A percentile compares a stretch with the other conserved stretches of the same genome.
Evolutionary conservation across 2,113 vertebrate genomes (phyloP).

Genomic region (Daubentonia madagascariensis): DNA sequence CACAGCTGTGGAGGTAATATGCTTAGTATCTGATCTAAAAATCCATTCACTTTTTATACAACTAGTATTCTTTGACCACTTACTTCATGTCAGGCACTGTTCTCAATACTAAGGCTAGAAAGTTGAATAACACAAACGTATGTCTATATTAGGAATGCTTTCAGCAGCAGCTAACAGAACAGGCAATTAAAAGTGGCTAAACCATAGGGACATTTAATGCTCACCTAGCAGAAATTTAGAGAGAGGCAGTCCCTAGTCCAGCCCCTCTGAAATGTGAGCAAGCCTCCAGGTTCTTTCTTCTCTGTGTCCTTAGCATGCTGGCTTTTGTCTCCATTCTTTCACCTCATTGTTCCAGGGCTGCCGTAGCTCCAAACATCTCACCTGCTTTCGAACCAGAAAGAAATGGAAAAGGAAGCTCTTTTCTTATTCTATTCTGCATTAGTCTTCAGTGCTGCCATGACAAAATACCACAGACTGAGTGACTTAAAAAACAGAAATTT

Average conservation of each 20-base stretch:
- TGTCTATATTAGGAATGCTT: not conserved
- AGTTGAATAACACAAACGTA: not conserved
- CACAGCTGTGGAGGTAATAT: not conserved
- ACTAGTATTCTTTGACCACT: not conserved
- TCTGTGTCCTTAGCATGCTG: not conserved
- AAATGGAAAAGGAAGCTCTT: not conserved
- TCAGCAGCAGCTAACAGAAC: not conserved
- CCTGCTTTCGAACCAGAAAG: not conserved
- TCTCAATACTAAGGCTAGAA: not conserved
- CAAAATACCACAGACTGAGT: not conserved
- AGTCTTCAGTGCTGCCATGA: not conserved
- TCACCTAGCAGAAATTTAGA: not conserved
- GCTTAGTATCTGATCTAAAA: not conserved
- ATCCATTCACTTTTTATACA: not conserved
- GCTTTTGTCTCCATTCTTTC: not conserved
- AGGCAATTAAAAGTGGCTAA: not conserved
- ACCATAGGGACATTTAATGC: not conserved
- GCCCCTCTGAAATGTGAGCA: not conserved
- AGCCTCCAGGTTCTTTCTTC: not conserved
- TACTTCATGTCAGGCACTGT: not conserved
- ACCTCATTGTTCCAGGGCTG: not conserved
- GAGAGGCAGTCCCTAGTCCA: not conserved
- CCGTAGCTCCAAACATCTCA: not conserved
- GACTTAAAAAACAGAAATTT: not conserved
- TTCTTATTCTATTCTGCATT: not conserved